Percentiles rank a stretch among this genome's conserved stretches.
phyloP scores from a whole-genome alignment of 2,797 vertebrate genomes.

The Dendrocincla fuliginosa region DNA sequence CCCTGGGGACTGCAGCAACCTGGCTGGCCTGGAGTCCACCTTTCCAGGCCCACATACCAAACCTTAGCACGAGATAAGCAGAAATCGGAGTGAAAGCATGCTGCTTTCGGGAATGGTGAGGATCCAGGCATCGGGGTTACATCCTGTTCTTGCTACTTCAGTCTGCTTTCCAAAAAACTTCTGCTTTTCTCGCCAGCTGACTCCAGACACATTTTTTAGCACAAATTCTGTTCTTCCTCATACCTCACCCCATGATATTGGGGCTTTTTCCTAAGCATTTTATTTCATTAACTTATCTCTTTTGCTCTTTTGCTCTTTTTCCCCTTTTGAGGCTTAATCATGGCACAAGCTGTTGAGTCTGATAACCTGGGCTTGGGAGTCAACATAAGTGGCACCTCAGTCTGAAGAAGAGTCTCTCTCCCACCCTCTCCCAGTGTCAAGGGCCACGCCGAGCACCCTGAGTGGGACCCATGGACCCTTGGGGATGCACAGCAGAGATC shows the following conservation, averaged over 20 bases:
- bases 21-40: not conserved
- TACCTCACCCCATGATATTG: not conserved
- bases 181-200: not conserved
- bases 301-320: not conserved
- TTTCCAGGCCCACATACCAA: not conserved
- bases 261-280: not conserved
- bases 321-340: not conserved
- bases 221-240: not conserved
- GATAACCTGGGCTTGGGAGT: not conserved
- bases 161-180: not conserved
- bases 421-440: not conserved
- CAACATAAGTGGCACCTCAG: not conserved
- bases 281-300: not conserved
- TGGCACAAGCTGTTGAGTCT: not conserved
- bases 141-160: not conserved
- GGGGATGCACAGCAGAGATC: not conserved
- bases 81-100: not conserved
- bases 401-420: not conserved
- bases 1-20: not conserved
- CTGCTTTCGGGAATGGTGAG: not conserved
- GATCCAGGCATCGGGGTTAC: not conserved
- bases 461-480: rapidly evolving
- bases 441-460: rapidly evolving
- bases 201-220: not conserved
- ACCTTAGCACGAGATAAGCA: not conserved